These are phyloP conservation scores for Hipposideros larvatus DNA, from an alignment of 2,797 vertebrate species.

Conservation along the genomic window DNA sequence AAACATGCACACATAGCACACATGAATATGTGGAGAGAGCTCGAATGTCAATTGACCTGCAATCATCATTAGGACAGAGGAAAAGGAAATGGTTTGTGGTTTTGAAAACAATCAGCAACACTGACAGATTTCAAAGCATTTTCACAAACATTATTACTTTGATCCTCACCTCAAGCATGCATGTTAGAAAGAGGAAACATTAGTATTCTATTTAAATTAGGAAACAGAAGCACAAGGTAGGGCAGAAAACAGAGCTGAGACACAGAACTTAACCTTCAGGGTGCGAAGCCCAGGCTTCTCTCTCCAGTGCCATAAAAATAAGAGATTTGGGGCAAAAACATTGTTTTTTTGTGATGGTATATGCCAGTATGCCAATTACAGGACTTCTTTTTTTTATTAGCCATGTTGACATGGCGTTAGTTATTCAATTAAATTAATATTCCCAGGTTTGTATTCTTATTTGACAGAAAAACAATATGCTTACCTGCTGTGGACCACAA, in stretches of 20 bases:
- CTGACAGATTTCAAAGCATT: neutral
- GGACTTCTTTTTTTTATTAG: neutral
- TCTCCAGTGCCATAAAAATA: neutral
- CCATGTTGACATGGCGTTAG: neutral
- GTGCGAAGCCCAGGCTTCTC: neutral
- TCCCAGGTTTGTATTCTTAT: neutral
- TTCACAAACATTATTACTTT: neutral
- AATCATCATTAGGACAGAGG: neutral
- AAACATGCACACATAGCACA: neutral
- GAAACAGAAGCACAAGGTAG: neutral
- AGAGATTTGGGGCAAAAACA: neutral
- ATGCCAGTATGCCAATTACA: neutral
- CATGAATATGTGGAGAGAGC: rapidly evolving
- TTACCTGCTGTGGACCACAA: neutral
- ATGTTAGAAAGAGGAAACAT: neutral
- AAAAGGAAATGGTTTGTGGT: neutral
- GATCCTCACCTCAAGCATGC: neutral
- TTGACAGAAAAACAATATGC: neutral
- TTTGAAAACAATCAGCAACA: slow-evolving; percentile 9
- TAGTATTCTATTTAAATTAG: neutral
- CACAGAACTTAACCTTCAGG: neutral
- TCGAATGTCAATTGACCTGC: neutral
- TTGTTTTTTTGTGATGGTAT: neutral
- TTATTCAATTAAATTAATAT: neutral
- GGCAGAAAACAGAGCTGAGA: neutral